Evolutionary conservation across 1,140 invertebrate genomes (phyloP).

Genomic region (Nephotettix cincticeps): DNA sequence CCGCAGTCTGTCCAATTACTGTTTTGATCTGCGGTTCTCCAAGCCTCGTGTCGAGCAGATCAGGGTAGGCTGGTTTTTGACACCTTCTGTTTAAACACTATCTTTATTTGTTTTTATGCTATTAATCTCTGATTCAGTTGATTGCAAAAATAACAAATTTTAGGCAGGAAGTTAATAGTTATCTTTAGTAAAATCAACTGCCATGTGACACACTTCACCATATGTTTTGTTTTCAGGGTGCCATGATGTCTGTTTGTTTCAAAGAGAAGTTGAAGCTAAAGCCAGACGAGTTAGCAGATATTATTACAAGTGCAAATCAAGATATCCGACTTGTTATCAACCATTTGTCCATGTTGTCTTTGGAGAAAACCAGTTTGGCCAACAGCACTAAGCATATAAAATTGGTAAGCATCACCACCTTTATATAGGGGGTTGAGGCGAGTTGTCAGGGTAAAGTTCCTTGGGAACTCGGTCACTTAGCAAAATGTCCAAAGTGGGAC

Average conservation of each 20-base stretch:
- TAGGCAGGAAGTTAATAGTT: no score
- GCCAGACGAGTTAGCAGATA: slow-evolving; percentile 71
- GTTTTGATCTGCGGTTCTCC: slow-evolving; percentile 86
- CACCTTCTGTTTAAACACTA: neutral
- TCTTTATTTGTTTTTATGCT: neutral
- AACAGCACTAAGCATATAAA: slow-evolving; percentile 76
- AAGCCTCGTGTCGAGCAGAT: slow-evolving; percentile 89
- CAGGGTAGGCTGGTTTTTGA: slow-evolving; percentile 56
- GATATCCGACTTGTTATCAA: slow-evolving; percentile 94
- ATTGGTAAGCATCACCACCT: slow-evolving; percentile 62
- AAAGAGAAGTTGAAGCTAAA: slow-evolving; percentile 89
- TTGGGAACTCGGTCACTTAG: no score
- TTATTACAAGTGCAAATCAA: slow-evolving; percentile 87
- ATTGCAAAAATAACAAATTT: no score
- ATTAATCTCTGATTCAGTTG: neutral
- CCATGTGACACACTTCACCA: no score
- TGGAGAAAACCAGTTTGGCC: slow-evolving; percentile 53
- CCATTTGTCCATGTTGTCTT: slow-evolving; percentile 71
- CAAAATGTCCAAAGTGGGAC: no score
- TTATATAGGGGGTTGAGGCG: no score
- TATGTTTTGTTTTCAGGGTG: slow-evolving; percentile 61
- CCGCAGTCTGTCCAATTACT: slow-evolving; percentile 89
- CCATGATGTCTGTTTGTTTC: slow-evolving; percentile 87
- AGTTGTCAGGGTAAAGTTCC: no score
- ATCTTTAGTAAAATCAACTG: neutral